phyloP scores from a whole-genome alignment of 1,140 invertebrate species.

The Diploscapter pachys region DNA sequence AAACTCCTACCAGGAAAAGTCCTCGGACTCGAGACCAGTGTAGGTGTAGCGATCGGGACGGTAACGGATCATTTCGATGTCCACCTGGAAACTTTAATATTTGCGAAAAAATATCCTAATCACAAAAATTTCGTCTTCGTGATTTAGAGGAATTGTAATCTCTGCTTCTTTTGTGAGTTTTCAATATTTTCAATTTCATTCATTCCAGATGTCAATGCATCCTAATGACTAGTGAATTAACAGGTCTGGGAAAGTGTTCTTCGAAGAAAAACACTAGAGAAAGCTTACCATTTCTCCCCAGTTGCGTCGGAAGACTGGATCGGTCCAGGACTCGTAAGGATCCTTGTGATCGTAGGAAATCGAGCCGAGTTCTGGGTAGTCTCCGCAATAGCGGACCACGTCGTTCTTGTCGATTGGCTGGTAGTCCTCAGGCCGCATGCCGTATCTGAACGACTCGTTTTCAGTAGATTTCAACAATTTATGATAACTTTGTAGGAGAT shows the following conservation, averaged over 20 bases:
- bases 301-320: constrained; percentile 46
- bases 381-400: constrained; percentile 40
- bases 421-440: constrained; percentile 56
- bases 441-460: constrained; percentile 33
- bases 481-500: background rate
- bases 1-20: constrained; percentile 46
- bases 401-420: constrained; percentile 31
- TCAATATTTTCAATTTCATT: no score
- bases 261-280: background rate
- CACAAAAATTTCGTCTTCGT: no score
- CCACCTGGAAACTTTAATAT: constrained; percentile 41
- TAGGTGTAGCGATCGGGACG: constrained; percentile 50
- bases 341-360: constrained; percentile 53
- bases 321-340: constrained; percentile 54
- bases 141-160: no score
- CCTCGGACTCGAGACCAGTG: constrained; percentile 52
- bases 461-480: constrained; percentile 14
- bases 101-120: no score
- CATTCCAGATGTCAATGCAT: no score
- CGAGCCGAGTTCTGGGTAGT: constrained; percentile 55
- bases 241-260: no score
- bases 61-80: constrained; percentile 44
- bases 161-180: no score
- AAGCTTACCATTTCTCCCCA: constrained; percentile 52
- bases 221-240: no score